Percentiles rank a stretch among this genome's conserved stretches.
These are phyloP conservation scores for Eretmocerus hayati DNA, from an alignment of 2,888 invertebrate species.

Conservation along the genomic window DNA sequence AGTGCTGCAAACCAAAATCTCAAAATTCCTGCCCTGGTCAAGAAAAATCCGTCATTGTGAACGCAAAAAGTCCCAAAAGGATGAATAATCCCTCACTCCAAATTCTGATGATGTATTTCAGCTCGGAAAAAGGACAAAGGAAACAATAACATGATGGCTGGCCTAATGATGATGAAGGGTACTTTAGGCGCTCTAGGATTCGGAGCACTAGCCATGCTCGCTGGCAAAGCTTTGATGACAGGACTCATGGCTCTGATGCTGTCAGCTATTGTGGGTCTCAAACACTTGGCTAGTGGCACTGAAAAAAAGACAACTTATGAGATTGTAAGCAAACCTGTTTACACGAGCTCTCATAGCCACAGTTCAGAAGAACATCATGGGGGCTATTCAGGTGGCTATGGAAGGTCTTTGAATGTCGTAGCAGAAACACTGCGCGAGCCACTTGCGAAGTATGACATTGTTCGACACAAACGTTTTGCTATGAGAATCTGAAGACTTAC, in stretches of 20 bases:
- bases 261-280: conserved; percentile 70
- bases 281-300: conserved; percentile 60
- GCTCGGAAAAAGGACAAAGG: conserved; percentile 44
- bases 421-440: conserved; percentile 36
- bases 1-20: no score
- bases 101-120: conserved; percentile 16
- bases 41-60: no score
- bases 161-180: conserved; percentile 58
- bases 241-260: conserved; percentile 72
- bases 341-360: conserved; percentile 64
- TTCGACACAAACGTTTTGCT: conserved; percentile 39
- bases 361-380: conserved; percentile 57
- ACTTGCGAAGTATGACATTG: conserved; percentile 42
- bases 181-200: conserved; percentile 68
- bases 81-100: neutral
- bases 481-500: no score
- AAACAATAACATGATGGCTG: conserved; percentile 47
- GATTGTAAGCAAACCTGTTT: conserved; percentile 75
- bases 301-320: conserved; percentile 70
- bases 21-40: no score
- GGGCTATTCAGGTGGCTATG: conserved; percentile 52
- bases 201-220: conserved; percentile 68
- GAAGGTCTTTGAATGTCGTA: conserved; percentile 46
- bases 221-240: conserved; percentile 78
- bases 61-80: no score